A percentile compares a stretch with the other conserved stretches of the same genome.
Conservation (phyloP, 2,888 invertebrate species). For the Abrostola triplasia region DNA sequence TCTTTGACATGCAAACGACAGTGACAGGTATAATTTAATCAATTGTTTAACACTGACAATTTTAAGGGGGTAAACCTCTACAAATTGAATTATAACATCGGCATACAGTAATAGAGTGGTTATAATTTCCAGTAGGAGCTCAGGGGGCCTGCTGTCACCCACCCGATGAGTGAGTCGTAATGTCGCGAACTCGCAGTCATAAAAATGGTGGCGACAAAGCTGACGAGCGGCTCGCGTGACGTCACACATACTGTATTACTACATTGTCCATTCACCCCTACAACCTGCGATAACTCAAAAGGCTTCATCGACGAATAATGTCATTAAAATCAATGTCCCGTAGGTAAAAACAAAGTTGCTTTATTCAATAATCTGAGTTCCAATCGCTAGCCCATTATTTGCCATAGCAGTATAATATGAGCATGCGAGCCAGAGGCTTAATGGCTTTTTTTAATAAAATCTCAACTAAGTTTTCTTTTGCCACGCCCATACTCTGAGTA, state of each 20-base stretch:
- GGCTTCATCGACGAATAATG: conserved; percentile 35
- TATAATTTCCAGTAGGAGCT: conserved; percentile 29
- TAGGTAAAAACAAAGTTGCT: background rate
- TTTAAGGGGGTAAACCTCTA: too few relatives aligned
- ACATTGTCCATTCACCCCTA: conserved; percentile 57
- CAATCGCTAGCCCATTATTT: too few relatives aligned
- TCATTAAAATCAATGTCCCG: conserved; percentile 14
- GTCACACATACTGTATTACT: conserved; percentile 63
- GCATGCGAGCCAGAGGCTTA: too few relatives aligned
- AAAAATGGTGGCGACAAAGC: conserved; percentile 58
- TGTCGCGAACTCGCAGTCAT: conserved; percentile 50
- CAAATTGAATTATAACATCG: conserved; percentile 13
- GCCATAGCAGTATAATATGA: too few relatives aligned
- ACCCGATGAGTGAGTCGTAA: conserved; percentile 42
- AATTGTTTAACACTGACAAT: too few relatives aligned
- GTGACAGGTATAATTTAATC: too few relatives aligned
- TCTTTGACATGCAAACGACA: too few relatives aligned
- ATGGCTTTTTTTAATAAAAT: too few relatives aligned
- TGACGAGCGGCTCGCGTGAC: conserved; percentile 85
- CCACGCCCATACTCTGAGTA: too few relatives aligned
- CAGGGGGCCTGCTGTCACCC: conserved; percentile 37
- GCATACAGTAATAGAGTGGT: conserved; percentile 24
- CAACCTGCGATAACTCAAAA: conserved; percentile 38
- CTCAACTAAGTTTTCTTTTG: too few relatives aligned
- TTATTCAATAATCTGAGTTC: too few relatives aligned